Percentiles rank a stretch among this genome's conserved stretches.
These are phyloP conservation scores for Sminthurinus aureus DNA, from an alignment of 2,888 invertebrate genomes.

Conservation along the genomic window DNA sequence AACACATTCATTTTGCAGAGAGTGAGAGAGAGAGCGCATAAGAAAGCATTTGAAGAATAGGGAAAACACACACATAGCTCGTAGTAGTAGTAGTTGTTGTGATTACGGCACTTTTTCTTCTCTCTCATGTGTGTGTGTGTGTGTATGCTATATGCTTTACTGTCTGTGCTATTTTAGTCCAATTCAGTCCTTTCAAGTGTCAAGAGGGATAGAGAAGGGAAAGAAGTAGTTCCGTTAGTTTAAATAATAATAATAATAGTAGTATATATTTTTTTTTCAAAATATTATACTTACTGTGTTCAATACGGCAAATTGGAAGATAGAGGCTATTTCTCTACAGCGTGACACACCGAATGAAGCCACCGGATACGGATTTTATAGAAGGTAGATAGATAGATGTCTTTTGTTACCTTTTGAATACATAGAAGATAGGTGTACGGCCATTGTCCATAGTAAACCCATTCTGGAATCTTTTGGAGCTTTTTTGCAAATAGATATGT, in stretches of 20 bases:
- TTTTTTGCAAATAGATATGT: too few species aligned
- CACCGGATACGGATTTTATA: too few species aligned
- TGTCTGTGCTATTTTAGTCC: conserved; percentile 24
- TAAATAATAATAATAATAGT: background rate
- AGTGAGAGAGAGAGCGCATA: background rate
- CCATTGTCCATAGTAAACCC: too few species aligned
- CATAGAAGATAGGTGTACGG: too few species aligned
- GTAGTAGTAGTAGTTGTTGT: background rate
- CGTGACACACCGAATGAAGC: too few species aligned
- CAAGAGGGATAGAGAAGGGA: background rate
- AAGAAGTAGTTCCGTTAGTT: conserved; percentile 6
- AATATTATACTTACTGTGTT: background rate
- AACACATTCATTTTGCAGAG: background rate
- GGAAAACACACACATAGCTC: too few species aligned
- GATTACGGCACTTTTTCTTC: background rate
- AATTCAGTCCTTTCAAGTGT: conserved; percentile 10
- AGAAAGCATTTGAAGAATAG: background rate
- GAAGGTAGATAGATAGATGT: too few species aligned
- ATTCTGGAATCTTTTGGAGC: too few species aligned
- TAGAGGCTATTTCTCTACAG: too few species aligned
- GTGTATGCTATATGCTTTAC: background rate
- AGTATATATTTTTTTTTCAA: background rate
- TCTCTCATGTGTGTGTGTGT: too few species aligned
- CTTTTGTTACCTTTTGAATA: too few species aligned
- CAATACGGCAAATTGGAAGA: background rate